Conservation (phyloP, 2,888 invertebrate species). For the Melieria picta region DNA sequence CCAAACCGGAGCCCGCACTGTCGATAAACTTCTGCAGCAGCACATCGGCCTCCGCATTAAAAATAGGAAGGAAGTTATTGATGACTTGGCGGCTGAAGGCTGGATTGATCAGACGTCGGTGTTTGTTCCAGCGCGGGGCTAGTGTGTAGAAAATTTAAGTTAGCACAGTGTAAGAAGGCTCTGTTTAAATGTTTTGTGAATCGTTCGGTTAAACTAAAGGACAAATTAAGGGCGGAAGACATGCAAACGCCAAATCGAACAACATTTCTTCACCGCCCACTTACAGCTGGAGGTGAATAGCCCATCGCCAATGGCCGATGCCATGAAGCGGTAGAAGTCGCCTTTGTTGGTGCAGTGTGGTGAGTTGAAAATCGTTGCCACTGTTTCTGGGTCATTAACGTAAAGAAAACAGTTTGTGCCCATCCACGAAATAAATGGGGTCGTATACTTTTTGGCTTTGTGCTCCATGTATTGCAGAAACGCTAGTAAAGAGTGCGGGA, state of each 20-base stretch:
- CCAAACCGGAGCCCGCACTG: constrained; percentile 42
- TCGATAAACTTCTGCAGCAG: constrained; percentile 51
- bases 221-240: too few relatives aligned
- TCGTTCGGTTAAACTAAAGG: too few relatives aligned
- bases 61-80: constrained; percentile 58
- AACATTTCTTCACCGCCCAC: constrained; percentile 8
- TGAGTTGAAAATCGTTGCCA: constrained; percentile 61
- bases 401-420: constrained; percentile 61
- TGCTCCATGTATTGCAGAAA: constrained; percentile 54
- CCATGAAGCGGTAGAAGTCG: constrained; percentile 59
- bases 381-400: constrained; percentile 58
- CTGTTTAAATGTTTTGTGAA: too few relatives aligned
- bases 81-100: constrained; percentile 58
- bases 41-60: constrained; percentile 56
- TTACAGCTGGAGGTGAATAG: constrained; percentile 61
- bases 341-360: constrained; percentile 61
- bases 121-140: constrained; percentile 62
- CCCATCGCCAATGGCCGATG: constrained; percentile 59
- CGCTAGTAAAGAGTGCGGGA: constrained; percentile 40
- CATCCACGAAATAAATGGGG: constrained; percentile 62
- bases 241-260: background rate
- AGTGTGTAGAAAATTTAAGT: constrained; percentile 1
- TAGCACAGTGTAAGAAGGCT: background rate
- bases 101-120: constrained; percentile 63
- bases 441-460: constrained; percentile 47